Conservation (phyloP, 2,113 vertebrate genomes). For the Ciconia boyciana region DNA sequence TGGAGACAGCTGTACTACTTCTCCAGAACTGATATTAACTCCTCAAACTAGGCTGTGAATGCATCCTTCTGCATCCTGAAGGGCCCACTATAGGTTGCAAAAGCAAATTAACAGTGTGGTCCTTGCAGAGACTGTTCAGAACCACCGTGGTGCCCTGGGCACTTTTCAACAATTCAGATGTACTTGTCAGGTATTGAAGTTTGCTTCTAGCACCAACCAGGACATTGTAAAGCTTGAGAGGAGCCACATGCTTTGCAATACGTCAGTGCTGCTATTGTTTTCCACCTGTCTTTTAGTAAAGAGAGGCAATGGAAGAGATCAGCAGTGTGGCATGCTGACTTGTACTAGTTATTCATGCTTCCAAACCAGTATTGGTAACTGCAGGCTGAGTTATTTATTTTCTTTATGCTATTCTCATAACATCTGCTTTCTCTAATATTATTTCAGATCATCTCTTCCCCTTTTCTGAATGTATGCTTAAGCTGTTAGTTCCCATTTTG, state of each 20-base stretch:
- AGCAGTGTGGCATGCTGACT: neutral
- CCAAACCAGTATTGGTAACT: neutral
- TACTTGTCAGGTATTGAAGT: neutral
- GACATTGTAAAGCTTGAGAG: neutral
- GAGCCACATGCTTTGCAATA: neutral
- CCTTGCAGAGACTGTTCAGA: neutral
- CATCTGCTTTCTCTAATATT: neutral
- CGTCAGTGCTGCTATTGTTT: neutral
- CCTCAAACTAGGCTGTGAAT: neutral
- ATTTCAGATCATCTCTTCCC: neutral
- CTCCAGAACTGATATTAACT: neutral
- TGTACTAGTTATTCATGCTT: neutral
- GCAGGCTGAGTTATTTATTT: neutral
- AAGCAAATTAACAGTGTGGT: neutral
- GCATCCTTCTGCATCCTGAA: neutral
- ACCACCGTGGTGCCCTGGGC: too few species aligned
- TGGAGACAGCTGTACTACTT: neutral
- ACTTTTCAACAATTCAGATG: neutral
- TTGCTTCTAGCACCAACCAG: neutral
- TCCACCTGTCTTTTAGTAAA: neutral
- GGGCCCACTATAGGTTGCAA: neutral
- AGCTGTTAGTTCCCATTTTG: neutral
- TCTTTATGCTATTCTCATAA: neutral
- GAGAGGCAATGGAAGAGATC: neutral
- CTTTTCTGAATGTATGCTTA: neutral